Evolutionary conservation across 2,113 vertebrate genomes (phyloP).

Genomic region (Laticauda colubrina): DNA sequence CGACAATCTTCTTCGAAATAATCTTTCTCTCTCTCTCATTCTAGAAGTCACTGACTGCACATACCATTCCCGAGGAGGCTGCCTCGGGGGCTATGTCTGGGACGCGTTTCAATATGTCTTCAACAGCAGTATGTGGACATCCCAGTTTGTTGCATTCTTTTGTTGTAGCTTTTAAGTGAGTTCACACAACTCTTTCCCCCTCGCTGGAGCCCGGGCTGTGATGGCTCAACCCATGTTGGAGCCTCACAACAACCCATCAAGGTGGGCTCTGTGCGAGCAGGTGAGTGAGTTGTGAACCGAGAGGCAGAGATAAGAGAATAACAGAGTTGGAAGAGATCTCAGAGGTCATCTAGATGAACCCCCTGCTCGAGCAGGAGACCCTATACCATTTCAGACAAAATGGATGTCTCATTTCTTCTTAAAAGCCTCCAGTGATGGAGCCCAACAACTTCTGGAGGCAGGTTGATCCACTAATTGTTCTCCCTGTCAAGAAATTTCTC

Average conservation of each 20-base stretch:
- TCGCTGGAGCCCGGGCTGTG: not conserved
- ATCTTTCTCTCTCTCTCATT: not conserved
- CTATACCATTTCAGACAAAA: no score
- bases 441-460: no score
- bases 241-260: not conserved
- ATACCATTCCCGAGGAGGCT: not conserved
- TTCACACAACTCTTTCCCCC: rapidly evolving
- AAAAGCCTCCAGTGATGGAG: no score
- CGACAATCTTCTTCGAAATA: not conserved
- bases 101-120: not conserved
- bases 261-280: not conserved
- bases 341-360: no score
- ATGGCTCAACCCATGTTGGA: not conserved
- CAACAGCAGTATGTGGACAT: not conserved
- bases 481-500: no score
- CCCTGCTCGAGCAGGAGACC: no score
- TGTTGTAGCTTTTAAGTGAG: not conserved
- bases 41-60: conserved; percentile 8
- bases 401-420: no score
- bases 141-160: not conserved
- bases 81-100: not conserved
- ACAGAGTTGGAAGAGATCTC: no score
- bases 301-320: not conserved
- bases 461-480: no score
- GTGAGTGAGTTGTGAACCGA: not conserved